phyloP scores from a whole-genome alignment of 2,113 vertebrate species.

The Xyrauchen texanus region DNA sequence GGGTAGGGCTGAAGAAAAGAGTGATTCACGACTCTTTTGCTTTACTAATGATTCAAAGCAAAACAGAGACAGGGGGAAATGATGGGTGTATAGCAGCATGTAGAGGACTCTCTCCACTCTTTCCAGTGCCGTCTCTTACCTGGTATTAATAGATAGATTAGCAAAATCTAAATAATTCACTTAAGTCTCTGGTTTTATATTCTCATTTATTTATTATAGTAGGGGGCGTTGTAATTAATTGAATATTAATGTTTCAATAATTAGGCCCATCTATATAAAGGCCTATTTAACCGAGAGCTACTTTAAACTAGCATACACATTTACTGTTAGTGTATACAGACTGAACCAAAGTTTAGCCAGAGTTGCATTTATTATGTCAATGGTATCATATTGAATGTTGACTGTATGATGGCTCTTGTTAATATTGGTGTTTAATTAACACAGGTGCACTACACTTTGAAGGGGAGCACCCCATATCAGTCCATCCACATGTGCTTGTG shows the following conservation, averaged over 20 bases:
- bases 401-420: not conserved
- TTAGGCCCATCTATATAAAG: no score
- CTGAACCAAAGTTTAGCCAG: not conserved
- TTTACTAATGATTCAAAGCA: constrained; percentile 78
- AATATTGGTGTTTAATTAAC: constrained; percentile 22
- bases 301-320: no score
- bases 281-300: no score
- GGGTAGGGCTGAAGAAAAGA: constrained; percentile 55
- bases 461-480: not conserved
- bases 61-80: constrained; percentile 67
- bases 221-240: no score
- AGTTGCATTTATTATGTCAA: not conserved
- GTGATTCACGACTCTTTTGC: constrained; percentile 75
- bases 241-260: no score
- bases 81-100: constrained; percentile 9
- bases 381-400: not conserved
- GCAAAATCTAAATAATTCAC: not conserved
- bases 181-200: no score
- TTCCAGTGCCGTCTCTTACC: constrained; percentile 18
- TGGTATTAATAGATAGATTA: not conserved
- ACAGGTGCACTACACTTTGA: not conserved
- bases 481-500: not conserved
- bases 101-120: not conserved
- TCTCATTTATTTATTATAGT: no score
- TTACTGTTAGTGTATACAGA: not conserved